These are phyloP conservation scores for Morphnarchus princeps DNA, from an alignment of 2,113 vertebrate genomes.

Conservation along the genomic window DNA sequence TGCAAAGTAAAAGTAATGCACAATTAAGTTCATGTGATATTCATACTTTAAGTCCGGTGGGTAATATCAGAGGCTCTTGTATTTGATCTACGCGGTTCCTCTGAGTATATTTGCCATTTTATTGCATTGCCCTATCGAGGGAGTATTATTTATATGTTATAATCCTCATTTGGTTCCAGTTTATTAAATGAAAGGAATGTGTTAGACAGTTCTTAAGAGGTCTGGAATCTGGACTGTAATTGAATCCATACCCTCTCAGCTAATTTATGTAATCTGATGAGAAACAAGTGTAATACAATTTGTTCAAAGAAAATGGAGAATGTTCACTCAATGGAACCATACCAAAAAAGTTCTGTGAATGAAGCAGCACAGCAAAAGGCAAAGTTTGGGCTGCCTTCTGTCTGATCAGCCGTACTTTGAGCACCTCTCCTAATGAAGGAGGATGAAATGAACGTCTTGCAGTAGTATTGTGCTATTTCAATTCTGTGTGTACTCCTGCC, in stretches of 20 bases:
- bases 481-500: background rate
- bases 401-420: fast-evolving
- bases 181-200: conserved; percentile 60
- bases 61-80: background rate
- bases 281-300: conserved; percentile 45
- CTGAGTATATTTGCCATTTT: conserved; percentile 23
- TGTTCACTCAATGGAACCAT: background rate
- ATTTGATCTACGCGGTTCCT: background rate
- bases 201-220: conserved; percentile 33
- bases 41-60: background rate
- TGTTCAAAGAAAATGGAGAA: conserved; percentile 16
- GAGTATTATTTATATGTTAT: conserved; percentile 52
- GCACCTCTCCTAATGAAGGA: fast-evolving
- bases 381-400: background rate
- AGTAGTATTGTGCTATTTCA: fast-evolving
- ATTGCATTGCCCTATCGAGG: background rate
- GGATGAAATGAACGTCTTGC: no score
- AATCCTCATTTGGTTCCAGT: conserved; percentile 52
- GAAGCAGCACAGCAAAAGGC: background rate
- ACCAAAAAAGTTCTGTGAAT: background rate
- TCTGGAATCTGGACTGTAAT: conserved; percentile 49
- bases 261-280: conserved; percentile 57
- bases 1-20: background rate
- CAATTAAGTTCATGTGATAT: background rate
- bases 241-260: conserved; percentile 38